These are phyloP conservation scores for Drosophila barbarae DNA, from an alignment of 2,888 invertebrate genomes.

Conservation along the genomic window DNA sequence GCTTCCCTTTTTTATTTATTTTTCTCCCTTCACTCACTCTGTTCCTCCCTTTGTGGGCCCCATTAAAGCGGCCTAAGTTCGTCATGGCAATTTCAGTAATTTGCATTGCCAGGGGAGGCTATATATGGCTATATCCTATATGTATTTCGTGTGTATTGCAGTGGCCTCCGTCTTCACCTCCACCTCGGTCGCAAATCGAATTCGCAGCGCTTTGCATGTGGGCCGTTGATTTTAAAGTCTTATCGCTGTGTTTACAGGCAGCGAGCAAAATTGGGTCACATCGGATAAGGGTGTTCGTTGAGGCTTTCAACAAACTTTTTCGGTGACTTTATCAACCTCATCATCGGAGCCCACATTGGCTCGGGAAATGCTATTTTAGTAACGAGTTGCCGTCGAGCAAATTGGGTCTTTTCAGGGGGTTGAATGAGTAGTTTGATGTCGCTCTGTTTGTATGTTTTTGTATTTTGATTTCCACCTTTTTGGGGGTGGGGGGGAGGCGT, in stretches of 20 bases:
- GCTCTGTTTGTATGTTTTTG: constrained; percentile 3
- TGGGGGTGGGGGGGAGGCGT: neutral
- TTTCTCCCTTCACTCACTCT: constrained; percentile 35
- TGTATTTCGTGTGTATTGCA: neutral
- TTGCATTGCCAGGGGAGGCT: constrained; percentile 23
- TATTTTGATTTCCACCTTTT: constrained; percentile 45
- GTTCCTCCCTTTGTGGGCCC: constrained; percentile 46
- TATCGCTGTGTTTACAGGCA: constrained; percentile 48
- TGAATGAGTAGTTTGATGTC: constrained; percentile 17
- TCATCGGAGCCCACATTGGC: constrained; percentile 27
- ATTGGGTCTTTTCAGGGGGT: constrained; percentile 18
- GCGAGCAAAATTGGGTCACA: constrained; percentile 66
- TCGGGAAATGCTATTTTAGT: constrained; percentile 29
- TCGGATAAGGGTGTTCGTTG: constrained; percentile 45
- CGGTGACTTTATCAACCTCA: constrained; percentile 42
- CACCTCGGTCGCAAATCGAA: constrained; percentile 28
- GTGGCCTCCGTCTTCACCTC: neutral
- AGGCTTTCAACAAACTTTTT: constrained; percentile 34
- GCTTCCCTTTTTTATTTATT: neutral
- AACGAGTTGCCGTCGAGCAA: constrained; percentile 33
- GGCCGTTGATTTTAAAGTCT: constrained; percentile 37
- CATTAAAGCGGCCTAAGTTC: constrained; percentile 68
- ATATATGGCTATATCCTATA: constrained; percentile 2
- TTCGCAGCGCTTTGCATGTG: constrained; percentile 33
- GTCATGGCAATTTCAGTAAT: constrained; percentile 53